phyloP scores from a whole-genome alignment of 2,888 invertebrate genomes.

The Apamea crenata region DNA sequence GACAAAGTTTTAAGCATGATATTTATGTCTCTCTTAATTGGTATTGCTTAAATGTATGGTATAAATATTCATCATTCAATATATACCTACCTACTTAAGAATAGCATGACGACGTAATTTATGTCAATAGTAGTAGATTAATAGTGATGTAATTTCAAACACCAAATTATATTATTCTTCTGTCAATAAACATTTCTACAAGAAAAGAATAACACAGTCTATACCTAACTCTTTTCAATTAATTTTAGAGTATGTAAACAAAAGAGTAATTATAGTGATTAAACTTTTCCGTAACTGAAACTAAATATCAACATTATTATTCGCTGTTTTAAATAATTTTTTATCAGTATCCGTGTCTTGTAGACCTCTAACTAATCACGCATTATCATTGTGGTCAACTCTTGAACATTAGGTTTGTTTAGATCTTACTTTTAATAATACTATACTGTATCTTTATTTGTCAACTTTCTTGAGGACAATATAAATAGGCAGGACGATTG shows the following conservation, averaged over 20 bases:
- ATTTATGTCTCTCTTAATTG: neutral
- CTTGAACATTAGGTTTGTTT: neutral
- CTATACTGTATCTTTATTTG: no score
- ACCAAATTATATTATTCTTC: no score
- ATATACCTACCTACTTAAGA: neutral
- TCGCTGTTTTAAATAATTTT: slow-evolving; percentile 9
- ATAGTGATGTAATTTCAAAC: neutral
- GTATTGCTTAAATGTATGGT: neutral
- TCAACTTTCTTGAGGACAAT: no score
- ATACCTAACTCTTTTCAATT: neutral
- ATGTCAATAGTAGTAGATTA: neutral
- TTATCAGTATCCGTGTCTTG: neutral
- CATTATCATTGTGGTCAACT: neutral
- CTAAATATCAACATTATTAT: neutral
- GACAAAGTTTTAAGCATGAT: neutral
- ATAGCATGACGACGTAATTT: slow-evolving; percentile 1
- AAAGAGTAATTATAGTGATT: neutral
- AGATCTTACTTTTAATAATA: no score
- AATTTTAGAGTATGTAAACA: neutral
- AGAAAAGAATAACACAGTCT: neutral
- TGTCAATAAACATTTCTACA: neutral
- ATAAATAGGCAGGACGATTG: neutral
- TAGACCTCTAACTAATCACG: slow-evolving; percentile 32
- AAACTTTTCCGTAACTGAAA: neutral
- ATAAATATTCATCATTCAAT: neutral